These are phyloP conservation scores for Drosophila mayaguana DNA, from an alignment of 2,888 invertebrate genomes.

Conservation along the genomic window DNA sequence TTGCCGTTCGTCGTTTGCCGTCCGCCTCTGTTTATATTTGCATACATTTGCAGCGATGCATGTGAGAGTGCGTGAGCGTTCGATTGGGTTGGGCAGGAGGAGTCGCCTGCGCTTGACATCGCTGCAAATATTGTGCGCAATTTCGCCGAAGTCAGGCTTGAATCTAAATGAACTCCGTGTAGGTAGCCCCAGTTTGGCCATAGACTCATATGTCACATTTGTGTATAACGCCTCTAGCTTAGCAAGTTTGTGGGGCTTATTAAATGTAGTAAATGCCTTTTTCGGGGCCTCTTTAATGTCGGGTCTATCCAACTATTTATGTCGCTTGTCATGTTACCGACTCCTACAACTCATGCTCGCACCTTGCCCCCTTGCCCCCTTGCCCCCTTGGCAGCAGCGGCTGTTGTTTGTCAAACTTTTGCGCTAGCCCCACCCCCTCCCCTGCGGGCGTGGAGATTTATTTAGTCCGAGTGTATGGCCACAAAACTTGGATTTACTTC, in stretches of 20 bases:
- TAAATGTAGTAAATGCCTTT: constrained; percentile 55
- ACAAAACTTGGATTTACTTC: constrained; percentile 79
- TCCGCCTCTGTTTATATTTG: constrained; percentile 55
- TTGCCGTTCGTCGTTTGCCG: constrained; percentile 14
- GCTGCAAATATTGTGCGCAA: constrained; percentile 53
- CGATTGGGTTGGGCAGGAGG: constrained; percentile 8
- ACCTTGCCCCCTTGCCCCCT: too few relatives aligned
- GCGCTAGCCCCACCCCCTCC: constrained; percentile 26
- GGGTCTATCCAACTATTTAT: constrained; percentile 59
- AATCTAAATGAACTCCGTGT: constrained; percentile 1
- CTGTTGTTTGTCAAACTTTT: constrained; percentile 75
- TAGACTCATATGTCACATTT: constrained; percentile 6
- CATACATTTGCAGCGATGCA: constrained; percentile 37
- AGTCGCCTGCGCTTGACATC: constrained; percentile 62
- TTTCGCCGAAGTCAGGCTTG: constrained; percentile 43
- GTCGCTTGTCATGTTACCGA: constrained; percentile 69
- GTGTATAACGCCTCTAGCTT: not conserved
- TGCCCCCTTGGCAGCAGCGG: not conserved
- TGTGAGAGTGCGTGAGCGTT: constrained; percentile 15
- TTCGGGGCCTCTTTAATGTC: constrained; percentile 13
- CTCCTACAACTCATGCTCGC: constrained; percentile 25
- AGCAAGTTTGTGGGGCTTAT: constrained; percentile 48
- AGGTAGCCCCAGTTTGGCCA: not conserved
- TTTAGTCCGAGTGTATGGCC: constrained; percentile 68
- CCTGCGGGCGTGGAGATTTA: constrained; percentile 61